Evolutionary conservation across 2,797 vertebrate species (phyloP), one percentile per base, ranked within the genome.

Genomic region (Pangasius larnaudii): DNA sequence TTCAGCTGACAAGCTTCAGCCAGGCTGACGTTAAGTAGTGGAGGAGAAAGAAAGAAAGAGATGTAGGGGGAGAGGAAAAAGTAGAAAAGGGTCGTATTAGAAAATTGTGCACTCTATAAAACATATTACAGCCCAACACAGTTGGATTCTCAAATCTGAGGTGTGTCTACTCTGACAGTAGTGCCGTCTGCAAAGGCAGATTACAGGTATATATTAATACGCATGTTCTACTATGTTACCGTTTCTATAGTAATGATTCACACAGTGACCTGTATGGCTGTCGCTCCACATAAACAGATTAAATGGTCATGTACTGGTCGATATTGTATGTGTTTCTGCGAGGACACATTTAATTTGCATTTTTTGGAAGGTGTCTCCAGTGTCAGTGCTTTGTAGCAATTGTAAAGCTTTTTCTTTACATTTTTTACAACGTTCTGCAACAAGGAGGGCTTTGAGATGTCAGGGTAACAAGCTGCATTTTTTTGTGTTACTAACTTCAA

Each of bases 51-150:
- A 56, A 27, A 85, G 72, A 85, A 69, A 30, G 86, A 42, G 81
- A 11, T 46, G 27, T 24, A 33, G 78, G 51, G 77, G 58, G 59
- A 88, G 87, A 87, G 90, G 71, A 88, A 86, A 93, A 87, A 79
- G 88, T 36, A 69, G 39, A 51, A 75, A 75, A 24, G 30, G 51
- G 56, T 10, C 59, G 65, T 13, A 85, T 67, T 88, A 42, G 56
- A 84, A 89, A 87, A 90, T 16, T 78, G 63, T 86, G 83, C 59
- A 39, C 49, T 77, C 74, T 75, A 86, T 77, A 74, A 59, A 88
- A 51, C 84, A 86, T 91, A 65, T 84, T 90, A 42, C n/a, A 46
- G 59, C 13, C 4, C 1, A 19, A 16, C 19, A 7, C n/a, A 49
- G 42, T 19, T 49, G 46, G n/a, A 53, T 27, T 11, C 42, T 49